phyloP scores from a whole-genome alignment of 2,888 invertebrate species.

The Leptinotarsa juncta region DNA sequence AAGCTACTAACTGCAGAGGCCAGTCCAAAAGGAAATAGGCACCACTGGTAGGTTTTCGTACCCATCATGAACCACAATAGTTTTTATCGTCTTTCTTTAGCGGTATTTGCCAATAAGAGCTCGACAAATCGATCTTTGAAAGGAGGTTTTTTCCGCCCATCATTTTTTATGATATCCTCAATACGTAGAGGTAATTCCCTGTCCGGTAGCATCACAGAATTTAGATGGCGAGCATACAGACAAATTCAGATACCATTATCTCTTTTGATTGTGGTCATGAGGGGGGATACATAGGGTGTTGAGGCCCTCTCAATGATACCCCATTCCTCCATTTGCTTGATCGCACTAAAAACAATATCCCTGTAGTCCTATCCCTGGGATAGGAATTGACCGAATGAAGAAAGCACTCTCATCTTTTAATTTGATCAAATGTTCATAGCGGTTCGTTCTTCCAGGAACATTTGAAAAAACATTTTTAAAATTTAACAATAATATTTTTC shows the following conservation, averaged over 20 bases:
- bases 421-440: background rate
- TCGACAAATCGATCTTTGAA: background rate
- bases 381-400: background rate
- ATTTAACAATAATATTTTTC: background rate
- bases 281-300: background rate
- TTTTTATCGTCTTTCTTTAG: background rate
- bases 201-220: background rate
- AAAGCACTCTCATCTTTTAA: background rate
- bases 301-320: slow-evolving; percentile 1
- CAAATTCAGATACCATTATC: slow-evolving; percentile 1
- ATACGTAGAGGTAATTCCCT: background rate
- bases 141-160: background rate
- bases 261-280: background rate
- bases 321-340: background rate
- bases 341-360: background rate
- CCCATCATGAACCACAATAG: slow-evolving; percentile 6
- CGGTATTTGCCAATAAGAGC: background rate
- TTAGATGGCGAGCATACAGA: background rate
- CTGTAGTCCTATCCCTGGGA: background rate
- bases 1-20: slow-evolving; percentile 25
- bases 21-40: slow-evolving; percentile 21
- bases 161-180: background rate
- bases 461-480: background rate
- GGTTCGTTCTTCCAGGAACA: background rate
- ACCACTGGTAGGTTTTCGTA: slow-evolving; percentile 21